Base-by-base conservation (phyloP, 1,140 invertebrate species). In the Euura lappo region DNA sequence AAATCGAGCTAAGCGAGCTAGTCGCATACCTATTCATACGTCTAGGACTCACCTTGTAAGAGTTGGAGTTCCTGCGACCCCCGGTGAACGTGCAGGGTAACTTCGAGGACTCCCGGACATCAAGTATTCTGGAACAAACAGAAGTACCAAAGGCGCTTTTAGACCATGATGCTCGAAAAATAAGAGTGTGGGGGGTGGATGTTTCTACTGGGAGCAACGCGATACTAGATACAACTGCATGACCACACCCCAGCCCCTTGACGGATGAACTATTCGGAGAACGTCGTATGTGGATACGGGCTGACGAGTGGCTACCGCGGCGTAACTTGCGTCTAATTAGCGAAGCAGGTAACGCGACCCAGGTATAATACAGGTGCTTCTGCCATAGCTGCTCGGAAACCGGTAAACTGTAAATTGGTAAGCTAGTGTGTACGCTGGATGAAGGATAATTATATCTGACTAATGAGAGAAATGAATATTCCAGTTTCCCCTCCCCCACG, bases 51-150 rank as follows among this genome's bases (percentile, higher is more conserved):
- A 85, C 83, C 83, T 84, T 70, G 80, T 83, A 72, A 83, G 79
- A 68, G 80, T 83, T 70, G 83, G 83, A 70, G 82, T 84, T 68
- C 81, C 78, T 46, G 79, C 82, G 42, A 84, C 81, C 79, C 88
- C 86, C 10, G 88, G 88, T 71, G 87, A 89, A 60, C 88, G 79
- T 6, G 86, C 87, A 46, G 84, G 80, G 76, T 85, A 86, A 69
- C 80, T 84, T 71, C 87, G 79, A 72, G 88, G 87, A 80, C 87
- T 89, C 77, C 88, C 87, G 72, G 87, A 86, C 79, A 89, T 88
- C 77, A 89, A 86, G 82, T 89, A 89, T 79, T 89, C 88, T 89
- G 87, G 42, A 89, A 89, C 79, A 83, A 78, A 80, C 73, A 60
- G 42, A 70, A 45, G 45, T 44, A 11, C 28, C 28, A 28, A 28